Evolutionary conservation across 2,113 vertebrate genomes (phyloP).

Genomic region (Lontra canadensis): DNA sequence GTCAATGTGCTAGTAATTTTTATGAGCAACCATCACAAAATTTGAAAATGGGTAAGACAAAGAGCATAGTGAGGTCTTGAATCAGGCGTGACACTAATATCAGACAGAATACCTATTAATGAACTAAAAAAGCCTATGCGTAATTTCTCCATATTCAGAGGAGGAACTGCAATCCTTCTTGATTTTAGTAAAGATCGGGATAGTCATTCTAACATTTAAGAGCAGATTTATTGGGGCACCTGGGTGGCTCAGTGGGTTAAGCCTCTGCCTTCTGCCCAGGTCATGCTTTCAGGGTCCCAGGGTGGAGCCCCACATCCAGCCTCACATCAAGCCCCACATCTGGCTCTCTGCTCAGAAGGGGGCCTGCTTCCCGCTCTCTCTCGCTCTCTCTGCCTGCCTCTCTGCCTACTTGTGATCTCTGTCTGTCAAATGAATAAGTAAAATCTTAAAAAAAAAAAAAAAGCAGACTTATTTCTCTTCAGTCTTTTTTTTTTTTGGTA

Average conservation of each 20-base stretch:
- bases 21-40: neutral
- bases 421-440: no score
- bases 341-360: no score
- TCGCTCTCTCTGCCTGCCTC: no score
- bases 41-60: neutral
- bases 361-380: no score
- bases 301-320: no score
- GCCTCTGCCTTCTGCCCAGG: no score
- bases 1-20: neutral
- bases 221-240: neutral
- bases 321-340: no score
- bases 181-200: neutral
- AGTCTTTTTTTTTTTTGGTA: neutral
- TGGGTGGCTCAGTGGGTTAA: no score
- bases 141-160: neutral
- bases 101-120: neutral
- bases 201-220: neutral
- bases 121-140: neutral
- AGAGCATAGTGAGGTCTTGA: neutral
- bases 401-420: no score
- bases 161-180: neutral
- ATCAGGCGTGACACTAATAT: neutral
- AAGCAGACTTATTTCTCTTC: neutral
- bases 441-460: neutral
- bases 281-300: no score